A percentile compares a stretch with the other conserved stretches of the same genome.
Evolutionary conservation across 2,113 vertebrate genomes (phyloP).

Genomic region (Embiotoca jacksoni): DNA sequence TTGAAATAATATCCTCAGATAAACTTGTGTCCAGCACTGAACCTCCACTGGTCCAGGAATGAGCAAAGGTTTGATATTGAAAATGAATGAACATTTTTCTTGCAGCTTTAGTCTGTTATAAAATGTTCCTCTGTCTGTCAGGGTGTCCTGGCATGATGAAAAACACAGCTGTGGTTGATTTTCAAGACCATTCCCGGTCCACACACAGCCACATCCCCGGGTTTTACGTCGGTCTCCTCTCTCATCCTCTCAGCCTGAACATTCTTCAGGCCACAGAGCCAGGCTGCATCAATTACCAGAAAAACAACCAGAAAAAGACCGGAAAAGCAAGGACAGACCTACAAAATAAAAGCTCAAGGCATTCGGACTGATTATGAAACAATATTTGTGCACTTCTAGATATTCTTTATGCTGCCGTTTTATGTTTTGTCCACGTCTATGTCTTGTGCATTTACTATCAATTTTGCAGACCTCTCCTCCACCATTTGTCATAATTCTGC

Average conservation of each 20-base stretch:
- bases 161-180: not conserved
- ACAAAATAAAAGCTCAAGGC: conserved; percentile 46
- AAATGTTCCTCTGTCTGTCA: not conserved
- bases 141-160: not conserved
- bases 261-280: conserved; percentile 70
- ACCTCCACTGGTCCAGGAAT: too few species aligned
- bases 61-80: too few species aligned
- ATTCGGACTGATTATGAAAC: not conserved
- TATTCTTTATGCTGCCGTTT: fast-evolving
- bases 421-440: not conserved
- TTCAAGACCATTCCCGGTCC: conserved; percentile 11
- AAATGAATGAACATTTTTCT: too few species aligned
- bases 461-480: not conserved
- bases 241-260: conserved; percentile 73
- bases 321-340: conserved; percentile 22
- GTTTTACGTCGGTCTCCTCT: conserved; percentile 71
- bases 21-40: too few species aligned
- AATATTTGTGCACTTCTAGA: fast-evolving
- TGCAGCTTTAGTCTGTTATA: too few species aligned
- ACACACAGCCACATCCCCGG: conserved; percentile 56
- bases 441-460: fast-evolving
- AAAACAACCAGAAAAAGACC: not conserved
- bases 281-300: conserved; percentile 26
- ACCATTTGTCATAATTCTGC: not conserved
- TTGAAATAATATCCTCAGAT: too few species aligned